These are phyloP conservation scores for Geodia barretti DNA, from an alignment of 37 sponge, comb jelly and placozoan species.

Conservation along the genomic window DNA sequence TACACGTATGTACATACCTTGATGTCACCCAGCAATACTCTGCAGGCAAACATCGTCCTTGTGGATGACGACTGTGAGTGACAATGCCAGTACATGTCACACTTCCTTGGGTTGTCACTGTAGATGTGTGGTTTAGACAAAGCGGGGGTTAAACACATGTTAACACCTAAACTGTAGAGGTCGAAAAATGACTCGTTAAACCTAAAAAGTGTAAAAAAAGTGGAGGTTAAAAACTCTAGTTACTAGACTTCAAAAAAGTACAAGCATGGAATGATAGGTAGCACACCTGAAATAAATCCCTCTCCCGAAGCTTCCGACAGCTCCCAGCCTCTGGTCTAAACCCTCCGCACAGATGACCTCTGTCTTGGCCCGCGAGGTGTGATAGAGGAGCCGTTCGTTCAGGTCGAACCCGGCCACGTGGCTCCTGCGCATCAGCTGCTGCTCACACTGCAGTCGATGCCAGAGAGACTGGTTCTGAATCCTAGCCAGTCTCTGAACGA, in stretches of 20 bases:
- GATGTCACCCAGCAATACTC: conserved; percentile 75
- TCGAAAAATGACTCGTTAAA: no score
- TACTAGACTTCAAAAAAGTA: no score
- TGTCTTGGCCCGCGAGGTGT: conserved; percentile 42
- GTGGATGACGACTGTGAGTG: background rate
- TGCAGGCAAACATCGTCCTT: conserved; percentile 60
- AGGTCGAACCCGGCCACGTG: conserved; percentile 25
- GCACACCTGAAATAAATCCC: conserved; percentile 87
- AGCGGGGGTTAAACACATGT: no score
- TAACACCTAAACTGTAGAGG: no score
- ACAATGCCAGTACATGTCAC: conserved; percentile 56
- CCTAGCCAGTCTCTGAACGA: conserved; percentile 34
- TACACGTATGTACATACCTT: conserved; percentile 77
- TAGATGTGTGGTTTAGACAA: background rate
- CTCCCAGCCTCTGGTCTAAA: conserved; percentile 64
- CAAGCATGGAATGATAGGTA: background rate
- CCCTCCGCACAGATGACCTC: conserved; percentile 77
- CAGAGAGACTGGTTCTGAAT: conserved; percentile 67
- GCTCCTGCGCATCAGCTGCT: conserved; percentile 40
- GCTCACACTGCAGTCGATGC: conserved; percentile 58
- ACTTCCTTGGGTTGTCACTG: conserved; percentile 80
- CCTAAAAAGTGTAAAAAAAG: no score
- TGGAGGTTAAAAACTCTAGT: no score
- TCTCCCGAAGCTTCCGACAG: conserved; percentile 65
- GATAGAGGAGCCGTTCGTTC: conserved; percentile 64